A percentile compares a stretch with the other conserved stretches of the same genome.
phyloP scores from a whole-genome alignment of 1,140 invertebrate species.

The Monochamus saltuarius region DNA sequence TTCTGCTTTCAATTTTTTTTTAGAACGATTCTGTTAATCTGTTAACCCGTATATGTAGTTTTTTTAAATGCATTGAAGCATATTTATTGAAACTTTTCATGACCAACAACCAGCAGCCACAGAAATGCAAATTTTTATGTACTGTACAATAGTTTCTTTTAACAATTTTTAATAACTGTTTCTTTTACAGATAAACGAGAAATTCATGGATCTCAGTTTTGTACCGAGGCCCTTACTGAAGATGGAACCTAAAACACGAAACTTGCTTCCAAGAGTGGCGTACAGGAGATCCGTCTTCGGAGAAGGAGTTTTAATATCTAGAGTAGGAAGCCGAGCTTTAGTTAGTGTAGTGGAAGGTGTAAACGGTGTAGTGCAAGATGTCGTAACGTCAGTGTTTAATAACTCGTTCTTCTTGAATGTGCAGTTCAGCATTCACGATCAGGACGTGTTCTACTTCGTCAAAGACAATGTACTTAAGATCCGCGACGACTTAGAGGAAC shows the following conservation, averaged over 20 bases:
- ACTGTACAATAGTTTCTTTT: too few species aligned
- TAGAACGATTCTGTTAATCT: too few species aligned
- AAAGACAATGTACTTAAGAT: slow-evolving; percentile 87
- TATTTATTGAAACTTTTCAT: too few species aligned
- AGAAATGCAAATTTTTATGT: too few species aligned
- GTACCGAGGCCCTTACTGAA: slow-evolving; percentile 78
- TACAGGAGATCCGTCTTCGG: slow-evolving; percentile 85
- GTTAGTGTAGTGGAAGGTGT: slow-evolving; percentile 84
- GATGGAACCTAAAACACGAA: slow-evolving; percentile 78
- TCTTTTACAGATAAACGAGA: slow-evolving; percentile 66
- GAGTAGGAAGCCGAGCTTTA: slow-evolving; percentile 74
- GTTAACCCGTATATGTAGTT: too few species aligned
- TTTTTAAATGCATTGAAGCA: too few species aligned
- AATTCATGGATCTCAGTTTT: slow-evolving; percentile 79
- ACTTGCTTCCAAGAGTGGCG: slow-evolving; percentile 75
- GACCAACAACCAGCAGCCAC: too few species aligned
- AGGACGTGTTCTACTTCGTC: slow-evolving; percentile 94
- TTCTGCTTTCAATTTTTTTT: too few species aligned
- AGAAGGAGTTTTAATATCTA: slow-evolving; percentile 84
- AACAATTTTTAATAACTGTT: neutral
- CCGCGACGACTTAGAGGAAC: slow-evolving; percentile 84
- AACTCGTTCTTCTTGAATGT: slow-evolving; percentile 89
- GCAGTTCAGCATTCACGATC: slow-evolving; percentile 87
- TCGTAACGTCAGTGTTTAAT: slow-evolving; percentile 91
- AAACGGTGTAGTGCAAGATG: slow-evolving; percentile 85